Base-by-base conservation (phyloP, 53 echinoderm and acorn worm genomes). In the Luidia sarsii region DNA sequence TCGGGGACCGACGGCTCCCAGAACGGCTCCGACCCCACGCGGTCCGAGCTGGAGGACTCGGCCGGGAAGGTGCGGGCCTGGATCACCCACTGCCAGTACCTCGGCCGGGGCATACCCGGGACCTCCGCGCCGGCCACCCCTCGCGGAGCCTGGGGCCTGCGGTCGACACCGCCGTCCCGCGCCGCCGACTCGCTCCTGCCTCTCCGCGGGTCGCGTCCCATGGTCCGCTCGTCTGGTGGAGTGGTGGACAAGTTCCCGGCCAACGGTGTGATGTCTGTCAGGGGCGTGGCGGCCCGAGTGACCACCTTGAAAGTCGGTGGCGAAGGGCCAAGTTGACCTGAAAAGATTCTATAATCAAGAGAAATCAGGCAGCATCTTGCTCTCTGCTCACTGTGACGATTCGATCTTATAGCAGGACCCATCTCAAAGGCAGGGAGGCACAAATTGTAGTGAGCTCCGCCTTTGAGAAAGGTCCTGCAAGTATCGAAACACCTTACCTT, bases 61-160 rank as follows among this genome's bases (percentile, higher is more conserved):
- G 28, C 72, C 5, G 72, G 72, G 7, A 72, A 72, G 33, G 72
- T 72, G 37, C 72, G 56, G 35, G 72, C 72, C 15, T 72, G 72
- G 72, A 72, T 56, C 28, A 39, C 27, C 7, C 72, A 72, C 35
- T 38, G 72, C 14, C 35, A 72, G 25, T 56, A 56, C 25, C 16
- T 54, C 10, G 8, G 8, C 4, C 7, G 8, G 28, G 50, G 54
- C 14, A 13, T 25, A 36, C 50, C 18, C 24, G 10, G 13, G n/a
- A 39, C 30, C 25, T 20, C 11, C 32, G 32, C 22, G 16, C 19
- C 72, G 0, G 36, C 19, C 6, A 54, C 56, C 7, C 54, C 24
- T 1, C 50, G 72, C 23, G 55, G 53, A 21, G 25, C 33, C 6
- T 72, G 72, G 55, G 52, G 38, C 24, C 14, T 38, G 24, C 54